Conservation (phyloP, 2,888 invertebrate species). For the Diadromus collaris region DNA sequence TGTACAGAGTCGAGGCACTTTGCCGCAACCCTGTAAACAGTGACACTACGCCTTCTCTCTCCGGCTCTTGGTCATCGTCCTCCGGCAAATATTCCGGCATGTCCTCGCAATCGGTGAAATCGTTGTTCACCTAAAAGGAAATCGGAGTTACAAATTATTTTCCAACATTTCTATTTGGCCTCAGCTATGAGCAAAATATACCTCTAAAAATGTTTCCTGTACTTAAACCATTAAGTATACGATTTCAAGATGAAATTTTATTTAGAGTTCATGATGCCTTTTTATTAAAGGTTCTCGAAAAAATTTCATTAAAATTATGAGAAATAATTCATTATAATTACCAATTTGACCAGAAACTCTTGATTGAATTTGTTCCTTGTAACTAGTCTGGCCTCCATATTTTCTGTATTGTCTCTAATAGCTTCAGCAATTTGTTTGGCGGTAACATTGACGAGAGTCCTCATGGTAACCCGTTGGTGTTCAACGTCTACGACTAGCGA, state of each 20-base stretch:
- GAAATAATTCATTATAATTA: slow-evolving; percentile 59
- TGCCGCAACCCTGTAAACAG: slow-evolving; percentile 77
- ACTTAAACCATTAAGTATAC: not conserved
- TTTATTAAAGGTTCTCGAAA: not conserved
- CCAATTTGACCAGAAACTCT: slow-evolving; percentile 78
- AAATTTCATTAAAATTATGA: not conserved
- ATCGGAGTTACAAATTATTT: not conserved
- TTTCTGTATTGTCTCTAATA: slow-evolving; percentile 76
- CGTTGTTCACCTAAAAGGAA: slow-evolving; percentile 69
- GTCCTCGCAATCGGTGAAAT: slow-evolving; percentile 72
- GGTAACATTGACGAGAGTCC: slow-evolving; percentile 77
- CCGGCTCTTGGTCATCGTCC: slow-evolving; percentile 75
- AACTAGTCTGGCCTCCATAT: slow-evolving; percentile 78
- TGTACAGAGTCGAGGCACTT: slow-evolving; percentile 78
- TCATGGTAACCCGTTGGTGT: slow-evolving; percentile 79
- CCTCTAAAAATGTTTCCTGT: not conserved
- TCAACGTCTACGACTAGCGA: slow-evolving; percentile 79
- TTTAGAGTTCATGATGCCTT: not conserved
- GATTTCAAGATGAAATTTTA: too few species aligned
- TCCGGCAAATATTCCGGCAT: slow-evolving; percentile 78
- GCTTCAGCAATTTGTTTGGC: slow-evolving; percentile 78
- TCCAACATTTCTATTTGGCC: not conserved
- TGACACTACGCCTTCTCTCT: slow-evolving; percentile 78
- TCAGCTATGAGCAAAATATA: not conserved
- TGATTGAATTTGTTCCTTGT: slow-evolving; percentile 79